Conservation (phyloP, 2,797 vertebrate species). For the Mallotus villosus region DNA sequence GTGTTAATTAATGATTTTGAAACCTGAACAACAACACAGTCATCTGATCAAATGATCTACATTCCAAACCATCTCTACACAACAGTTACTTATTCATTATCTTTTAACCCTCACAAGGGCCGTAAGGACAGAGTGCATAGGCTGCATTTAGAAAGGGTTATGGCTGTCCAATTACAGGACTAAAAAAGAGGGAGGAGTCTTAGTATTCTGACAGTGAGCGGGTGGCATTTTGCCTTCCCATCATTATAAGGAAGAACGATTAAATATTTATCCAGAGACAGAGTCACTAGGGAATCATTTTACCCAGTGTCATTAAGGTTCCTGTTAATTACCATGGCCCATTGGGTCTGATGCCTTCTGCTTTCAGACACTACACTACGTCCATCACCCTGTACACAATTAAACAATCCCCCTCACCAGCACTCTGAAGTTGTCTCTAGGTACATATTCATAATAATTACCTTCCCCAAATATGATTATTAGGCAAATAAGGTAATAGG, state of each 20-base stretch:
- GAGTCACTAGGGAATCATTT: conserved; percentile 62
- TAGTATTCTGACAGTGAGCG: conserved; percentile 43
- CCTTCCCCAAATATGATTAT: conserved; percentile 57
- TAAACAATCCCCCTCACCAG: conserved; percentile 44
- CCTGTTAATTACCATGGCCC: conserved; percentile 75
- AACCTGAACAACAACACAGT: neutral
- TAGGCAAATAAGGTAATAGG: conserved; percentile 49
- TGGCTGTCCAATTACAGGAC: conserved; percentile 55
- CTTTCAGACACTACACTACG: conserved; percentile 49
- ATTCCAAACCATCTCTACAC: conserved; percentile 26
- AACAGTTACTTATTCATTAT: conserved; percentile 44
- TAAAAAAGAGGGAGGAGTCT: conserved; percentile 47
- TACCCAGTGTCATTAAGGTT: conserved; percentile 70
- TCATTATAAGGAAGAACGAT: conserved; percentile 73
- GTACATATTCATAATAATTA: conserved; percentile 63
- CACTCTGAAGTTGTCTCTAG: conserved; percentile 25
- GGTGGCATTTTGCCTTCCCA: conserved; percentile 62
- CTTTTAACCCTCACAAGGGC: conserved; percentile 27
- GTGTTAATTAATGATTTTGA: neutral
- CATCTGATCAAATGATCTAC: neutral
- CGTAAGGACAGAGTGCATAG: conserved; percentile 46
- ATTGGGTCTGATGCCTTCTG: conserved; percentile 62
- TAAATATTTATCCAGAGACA: conserved; percentile 69
- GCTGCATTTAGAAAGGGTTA: conserved; percentile 46
- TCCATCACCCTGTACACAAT: conserved; percentile 62